Base-by-base conservation (phyloP, 2,797 vertebrate genomes). In the Bucorvus abyssinicus region DNA sequence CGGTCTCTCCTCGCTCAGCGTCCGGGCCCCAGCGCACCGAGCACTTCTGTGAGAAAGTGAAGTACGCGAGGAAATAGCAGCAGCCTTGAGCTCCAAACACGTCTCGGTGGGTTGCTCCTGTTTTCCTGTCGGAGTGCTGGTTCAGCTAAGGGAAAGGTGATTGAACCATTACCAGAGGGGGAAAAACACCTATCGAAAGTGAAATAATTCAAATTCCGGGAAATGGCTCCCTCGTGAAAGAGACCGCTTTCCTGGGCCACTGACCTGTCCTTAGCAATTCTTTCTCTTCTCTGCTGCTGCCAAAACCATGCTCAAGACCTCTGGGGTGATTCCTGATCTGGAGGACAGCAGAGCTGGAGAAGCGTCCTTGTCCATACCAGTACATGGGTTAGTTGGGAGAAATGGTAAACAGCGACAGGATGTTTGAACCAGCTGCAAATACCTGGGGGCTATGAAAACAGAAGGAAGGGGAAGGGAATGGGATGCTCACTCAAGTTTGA, bases 91-190 rank as follows among this genome's bases (percentile, higher is more conserved):
- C 61, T 91, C 84, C 65, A 78, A 87, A 38, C 23, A 2, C 0
- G 89, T 81, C 81, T 78, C 2, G 5, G 42, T 93, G 85, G 81
- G 69, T 63, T 93, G 88, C 68, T 83, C 57, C 73, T 85, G 78
- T 90, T 89, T 94, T 84, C 69, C 69, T 64, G 81, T 81, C 2
- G 3, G n/a, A 49, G 52, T 63, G 91, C 50, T 40, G 16, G 24
- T 83, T 93, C 86, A 89, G 65, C 78, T 80, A n/a, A 78, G 71
- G 75, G 60, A 93, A 94, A 92, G 71, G 71, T 83, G 61, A 75
- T 36, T 69, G 84, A 95, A 85, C 71, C 19, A 21, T 55, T 90
- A 89, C 80, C 42, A 49, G 42, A 83, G 61, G 22, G 32, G 14
- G 4, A 38, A 78, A 94, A 93, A n/a, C 50, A 78, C 65, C 86